These are phyloP conservation scores for Drosophila ohnishii DNA, from an alignment of 1,140 invertebrate species.

Conservation along the genomic window DNA sequence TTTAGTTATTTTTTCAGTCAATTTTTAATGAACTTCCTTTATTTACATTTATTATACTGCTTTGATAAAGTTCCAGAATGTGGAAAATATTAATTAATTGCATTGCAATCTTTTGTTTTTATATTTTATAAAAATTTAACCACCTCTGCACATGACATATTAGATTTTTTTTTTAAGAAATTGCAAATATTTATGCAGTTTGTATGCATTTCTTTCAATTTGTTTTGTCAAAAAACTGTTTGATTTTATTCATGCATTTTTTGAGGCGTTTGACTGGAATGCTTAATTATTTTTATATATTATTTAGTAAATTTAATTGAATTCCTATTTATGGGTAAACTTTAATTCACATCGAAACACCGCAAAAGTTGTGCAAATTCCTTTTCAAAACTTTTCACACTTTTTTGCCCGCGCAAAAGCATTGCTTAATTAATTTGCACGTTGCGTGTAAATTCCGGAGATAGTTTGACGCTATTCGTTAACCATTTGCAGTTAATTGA, in stretches of 20 bases:
- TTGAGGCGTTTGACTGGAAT: background rate
- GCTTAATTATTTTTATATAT: background rate
- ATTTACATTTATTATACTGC: background rate
- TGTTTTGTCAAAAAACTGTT: background rate
- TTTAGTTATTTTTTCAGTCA: background rate
- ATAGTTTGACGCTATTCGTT: constrained; percentile 43
- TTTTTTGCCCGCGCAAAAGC: constrained; percentile 13
- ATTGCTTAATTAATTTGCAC: constrained; percentile 35
- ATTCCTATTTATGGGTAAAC: constrained; percentile 11
- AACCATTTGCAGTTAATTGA: constrained; percentile 50
- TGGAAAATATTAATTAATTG: background rate
- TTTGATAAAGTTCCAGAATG: background rate
- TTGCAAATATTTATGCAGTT: background rate
- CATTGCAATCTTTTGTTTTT: background rate
- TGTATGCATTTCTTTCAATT: background rate
- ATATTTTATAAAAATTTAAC: background rate
- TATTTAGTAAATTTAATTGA: constrained; percentile 14
- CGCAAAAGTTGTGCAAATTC: constrained; percentile 19
- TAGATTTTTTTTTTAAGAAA: background rate
- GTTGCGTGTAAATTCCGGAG: constrained; percentile 25
- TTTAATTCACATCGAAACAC: background rate
- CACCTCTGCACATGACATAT: too few species aligned
- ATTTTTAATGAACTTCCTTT: too few species aligned
- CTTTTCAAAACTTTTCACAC: constrained; percentile 38
- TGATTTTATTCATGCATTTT: background rate